A percentile compares a stretch with the other conserved stretches of the same genome.
Evolutionary conservation across 2,797 vertebrate genomes (phyloP).

Genomic region (Schizopygopsis malacanthus): DNA sequence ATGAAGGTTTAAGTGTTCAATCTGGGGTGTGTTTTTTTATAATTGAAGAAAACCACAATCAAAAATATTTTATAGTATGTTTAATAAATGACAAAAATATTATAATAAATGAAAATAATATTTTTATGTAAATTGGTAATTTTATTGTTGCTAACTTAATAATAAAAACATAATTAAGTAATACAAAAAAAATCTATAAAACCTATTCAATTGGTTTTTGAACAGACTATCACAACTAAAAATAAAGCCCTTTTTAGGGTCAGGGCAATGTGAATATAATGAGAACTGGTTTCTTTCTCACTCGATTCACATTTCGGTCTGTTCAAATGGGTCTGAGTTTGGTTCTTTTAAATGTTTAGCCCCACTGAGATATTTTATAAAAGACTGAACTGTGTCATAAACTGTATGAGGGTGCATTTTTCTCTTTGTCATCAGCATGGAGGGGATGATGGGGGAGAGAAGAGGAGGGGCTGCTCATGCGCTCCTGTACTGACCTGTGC

Average conservation of each 20-base stretch:
- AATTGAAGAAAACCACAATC: not conserved
- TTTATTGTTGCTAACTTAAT: not conserved
- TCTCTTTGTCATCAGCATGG: constrained; percentile 70
- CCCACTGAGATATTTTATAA: constrained; percentile 11
- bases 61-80: not conserved
- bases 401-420: constrained; percentile 67
- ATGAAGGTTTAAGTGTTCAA: not conserved
- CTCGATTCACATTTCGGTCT: not conserved
- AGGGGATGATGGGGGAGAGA: constrained; percentile 75
- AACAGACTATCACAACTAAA: not conserved
- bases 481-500: constrained; percentile 86
- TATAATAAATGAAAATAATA: not conserved
- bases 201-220: not conserved
- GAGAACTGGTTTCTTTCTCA: not conserved
- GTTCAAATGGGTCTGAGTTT: not conserved
- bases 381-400: constrained; percentile 72
- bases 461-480: constrained; percentile 78
- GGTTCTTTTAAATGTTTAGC: not conserved
- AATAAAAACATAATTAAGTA: not conserved
- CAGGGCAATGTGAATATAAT: not conserved
- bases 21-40: too few relatives aligned
- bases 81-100: too few relatives aligned
- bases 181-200: not conserved
- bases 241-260: not conserved
- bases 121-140: not conserved